These are phyloP conservation scores for Callipepla californica DNA, from an alignment of 2,113 vertebrate species.

Conservation along the genomic window DNA sequence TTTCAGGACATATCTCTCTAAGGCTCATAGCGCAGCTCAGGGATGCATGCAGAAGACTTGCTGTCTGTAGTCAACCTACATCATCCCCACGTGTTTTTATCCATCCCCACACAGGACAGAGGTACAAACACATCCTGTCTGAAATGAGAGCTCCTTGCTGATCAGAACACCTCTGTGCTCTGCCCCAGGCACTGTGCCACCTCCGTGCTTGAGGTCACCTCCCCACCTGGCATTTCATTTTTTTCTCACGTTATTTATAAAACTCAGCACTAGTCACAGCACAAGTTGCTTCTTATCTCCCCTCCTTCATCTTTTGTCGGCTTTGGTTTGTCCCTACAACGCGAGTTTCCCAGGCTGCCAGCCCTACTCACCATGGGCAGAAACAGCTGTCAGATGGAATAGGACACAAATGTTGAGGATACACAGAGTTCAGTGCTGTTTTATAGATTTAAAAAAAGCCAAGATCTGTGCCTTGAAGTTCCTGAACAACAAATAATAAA, in stretches of 20 bases:
- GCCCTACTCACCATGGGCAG: accelerated
- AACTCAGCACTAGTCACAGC: neutral
- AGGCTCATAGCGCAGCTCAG: accelerated
- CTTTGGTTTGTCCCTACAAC: neutral
- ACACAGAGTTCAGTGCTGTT: neutral
- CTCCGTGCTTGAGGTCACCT: neutral
- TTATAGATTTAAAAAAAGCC: neutral
- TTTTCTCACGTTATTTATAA: neutral
- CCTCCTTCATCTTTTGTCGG: neutral
- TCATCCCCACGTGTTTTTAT: neutral
- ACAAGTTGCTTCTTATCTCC: neutral
- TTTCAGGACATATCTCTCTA: neutral
- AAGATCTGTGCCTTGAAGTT: neutral
- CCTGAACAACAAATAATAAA: neutral
- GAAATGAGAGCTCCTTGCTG: neutral
- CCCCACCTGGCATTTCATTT: neutral
- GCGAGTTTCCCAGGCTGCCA: neutral
- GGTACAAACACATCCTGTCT: neutral
- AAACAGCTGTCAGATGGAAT: neutral
- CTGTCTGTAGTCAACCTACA: neutral
- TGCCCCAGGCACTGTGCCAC: neutral
- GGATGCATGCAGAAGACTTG: neutral
- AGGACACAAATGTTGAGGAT: neutral
- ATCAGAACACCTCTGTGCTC: accelerated
- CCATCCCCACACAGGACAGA: neutral